These are phyloP conservation scores for Acrocera orbiculus DNA, from an alignment of 2,888 invertebrate genomes.

Conservation along the genomic window DNA sequence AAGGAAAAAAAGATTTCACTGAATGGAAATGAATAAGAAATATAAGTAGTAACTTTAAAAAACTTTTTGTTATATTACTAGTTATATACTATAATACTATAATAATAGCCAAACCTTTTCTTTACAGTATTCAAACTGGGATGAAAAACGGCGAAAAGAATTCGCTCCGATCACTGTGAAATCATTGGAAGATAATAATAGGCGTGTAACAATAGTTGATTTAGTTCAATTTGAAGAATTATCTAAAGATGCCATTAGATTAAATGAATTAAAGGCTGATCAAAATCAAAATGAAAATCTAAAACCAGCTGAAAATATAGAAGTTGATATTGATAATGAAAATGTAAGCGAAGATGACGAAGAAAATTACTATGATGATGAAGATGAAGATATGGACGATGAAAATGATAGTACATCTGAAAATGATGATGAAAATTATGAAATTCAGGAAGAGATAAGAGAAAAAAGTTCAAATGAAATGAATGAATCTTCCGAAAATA, in stretches of 20 bases:
- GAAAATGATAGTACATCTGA: background rate
- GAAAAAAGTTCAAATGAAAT: slow-evolving; percentile 3
- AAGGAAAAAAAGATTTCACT: no score
- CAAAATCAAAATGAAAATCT: slow-evolving; percentile 15
- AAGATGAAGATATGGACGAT: slow-evolving; percentile 3
- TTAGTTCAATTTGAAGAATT: slow-evolving; percentile 7
- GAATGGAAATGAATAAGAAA: no score
- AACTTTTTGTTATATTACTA: no score
- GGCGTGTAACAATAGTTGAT: slow-evolving; percentile 23
- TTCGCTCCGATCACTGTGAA: slow-evolving; percentile 26
- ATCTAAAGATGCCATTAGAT: slow-evolving; percentile 3
- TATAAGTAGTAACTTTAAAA: no score
- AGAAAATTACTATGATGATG: slow-evolving; percentile 13
- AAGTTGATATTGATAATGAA: slow-evolving; percentile 15
- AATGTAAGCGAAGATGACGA: slow-evolving; percentile 14
- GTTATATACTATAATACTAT: no score
- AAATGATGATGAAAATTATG: slow-evolving; percentile 6
- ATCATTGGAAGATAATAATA: slow-evolving; percentile 17
- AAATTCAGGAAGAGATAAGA: slow-evolving; percentile 2
- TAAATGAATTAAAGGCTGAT: slow-evolving; percentile 1
- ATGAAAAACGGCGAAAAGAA: slow-evolving; percentile 26
- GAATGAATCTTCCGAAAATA: slow-evolving; percentile 8
- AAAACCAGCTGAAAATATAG: slow-evolving; percentile 19
- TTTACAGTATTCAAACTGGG: slow-evolving; percentile 30
- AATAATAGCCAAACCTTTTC: slow-evolving; percentile 1